A percentile compares a stretch with the other conserved stretches of the same genome.
phyloP scores from a whole-genome alignment of 2,113 vertebrate species.

The Eleginops maclovinus region DNA sequence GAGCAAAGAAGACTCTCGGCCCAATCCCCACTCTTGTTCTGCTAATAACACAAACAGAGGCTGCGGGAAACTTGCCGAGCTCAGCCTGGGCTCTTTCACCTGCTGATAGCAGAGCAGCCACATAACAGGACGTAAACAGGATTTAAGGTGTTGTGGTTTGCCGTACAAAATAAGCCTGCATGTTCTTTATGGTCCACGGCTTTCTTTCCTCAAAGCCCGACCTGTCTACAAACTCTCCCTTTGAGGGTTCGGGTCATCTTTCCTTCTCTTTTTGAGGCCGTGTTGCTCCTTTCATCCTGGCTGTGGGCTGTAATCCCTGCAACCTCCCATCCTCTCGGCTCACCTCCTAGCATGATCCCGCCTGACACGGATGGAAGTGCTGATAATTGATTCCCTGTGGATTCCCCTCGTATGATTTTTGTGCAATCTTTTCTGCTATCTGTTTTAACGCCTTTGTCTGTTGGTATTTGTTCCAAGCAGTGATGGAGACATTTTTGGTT shows the following conservation, averaged over 20 bases:
- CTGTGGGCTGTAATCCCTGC: constrained; percentile 43
- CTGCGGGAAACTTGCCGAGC: constrained; percentile 36
- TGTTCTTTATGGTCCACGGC: constrained; percentile 13
- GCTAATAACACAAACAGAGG: constrained; percentile 36
- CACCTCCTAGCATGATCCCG: constrained; percentile 38
- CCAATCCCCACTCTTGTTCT: constrained; percentile 20
- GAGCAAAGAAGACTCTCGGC: constrained; percentile 19
- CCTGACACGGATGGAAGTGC: constrained; percentile 44
- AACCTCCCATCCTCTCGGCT: constrained; percentile 53
- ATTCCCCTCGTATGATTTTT: constrained; percentile 55
- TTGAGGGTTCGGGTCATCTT: constrained; percentile 40
- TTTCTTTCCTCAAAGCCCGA: constrained; percentile 22
- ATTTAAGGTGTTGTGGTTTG: constrained; percentile 5
- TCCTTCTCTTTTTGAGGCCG: constrained; percentile 32
- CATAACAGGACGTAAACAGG: constrained; percentile 26
- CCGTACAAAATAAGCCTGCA: constrained; percentile 17
- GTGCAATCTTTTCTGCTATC: constrained; percentile 39
- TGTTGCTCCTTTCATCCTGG: constrained; percentile 23
- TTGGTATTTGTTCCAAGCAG: constrained; percentile 41
- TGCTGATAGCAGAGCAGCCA: constrained; percentile 29
- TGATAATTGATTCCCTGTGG: constrained; percentile 65
- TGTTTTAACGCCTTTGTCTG: constrained; percentile 32
- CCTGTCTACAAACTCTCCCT: constrained; percentile 28
- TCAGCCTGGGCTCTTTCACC: constrained; percentile 35
- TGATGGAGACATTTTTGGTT: constrained; percentile 44